A percentile compares a stretch with the other conserved stretches of the same genome.
Evolutionary conservation across 2,888 invertebrate genomes (phyloP).

Genomic region (Drosophila tripunctata): DNA sequence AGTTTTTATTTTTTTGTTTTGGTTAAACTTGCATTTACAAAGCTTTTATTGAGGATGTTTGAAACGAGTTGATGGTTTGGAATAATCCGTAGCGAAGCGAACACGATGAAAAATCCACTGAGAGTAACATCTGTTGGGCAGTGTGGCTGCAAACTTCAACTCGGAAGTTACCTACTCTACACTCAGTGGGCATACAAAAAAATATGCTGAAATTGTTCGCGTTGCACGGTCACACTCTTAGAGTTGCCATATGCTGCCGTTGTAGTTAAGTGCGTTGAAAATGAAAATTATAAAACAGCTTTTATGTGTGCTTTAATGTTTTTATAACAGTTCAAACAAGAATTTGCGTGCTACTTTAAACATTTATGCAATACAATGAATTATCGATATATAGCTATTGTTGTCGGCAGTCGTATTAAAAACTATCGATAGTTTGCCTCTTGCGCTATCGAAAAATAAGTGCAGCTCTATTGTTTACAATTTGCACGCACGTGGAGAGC

Average conservation of each 20-base stretch:
- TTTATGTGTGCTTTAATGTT: too few relatives aligned
- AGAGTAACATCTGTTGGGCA: slow-evolving; percentile 53
- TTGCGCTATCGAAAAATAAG: slow-evolving; percentile 1
- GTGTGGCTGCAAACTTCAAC: slow-evolving; percentile 16
- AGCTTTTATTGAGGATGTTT: too few relatives aligned
- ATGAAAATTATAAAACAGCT: too few relatives aligned
- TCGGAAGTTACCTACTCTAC: background rate
- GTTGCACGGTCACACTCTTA: slow-evolving; percentile 10
- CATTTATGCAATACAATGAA: too few relatives aligned
- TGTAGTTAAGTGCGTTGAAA: too few relatives aligned
- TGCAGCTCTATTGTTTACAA: slow-evolving; percentile 48
- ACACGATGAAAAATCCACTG: slow-evolving; percentile 55
- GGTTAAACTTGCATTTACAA: slow-evolving; percentile 1
- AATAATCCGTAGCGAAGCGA: slow-evolving; percentile 45
- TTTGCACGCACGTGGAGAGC: slow-evolving; percentile 44
- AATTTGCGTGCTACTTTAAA: background rate
- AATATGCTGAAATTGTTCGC: slow-evolving; percentile 19
- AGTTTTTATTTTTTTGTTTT: slow-evolving; percentile 17
- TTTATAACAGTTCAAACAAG: too few relatives aligned
- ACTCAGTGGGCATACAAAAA: background rate
- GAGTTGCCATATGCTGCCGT: background rate
- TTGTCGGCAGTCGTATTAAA: too few relatives aligned
- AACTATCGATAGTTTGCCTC: too few relatives aligned
- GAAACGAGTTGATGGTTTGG: slow-evolving; percentile 27
- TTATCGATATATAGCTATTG: background rate